phyloP scores from a whole-genome alignment of 2,113 vertebrate species.

The Morone chrysops region DNA sequence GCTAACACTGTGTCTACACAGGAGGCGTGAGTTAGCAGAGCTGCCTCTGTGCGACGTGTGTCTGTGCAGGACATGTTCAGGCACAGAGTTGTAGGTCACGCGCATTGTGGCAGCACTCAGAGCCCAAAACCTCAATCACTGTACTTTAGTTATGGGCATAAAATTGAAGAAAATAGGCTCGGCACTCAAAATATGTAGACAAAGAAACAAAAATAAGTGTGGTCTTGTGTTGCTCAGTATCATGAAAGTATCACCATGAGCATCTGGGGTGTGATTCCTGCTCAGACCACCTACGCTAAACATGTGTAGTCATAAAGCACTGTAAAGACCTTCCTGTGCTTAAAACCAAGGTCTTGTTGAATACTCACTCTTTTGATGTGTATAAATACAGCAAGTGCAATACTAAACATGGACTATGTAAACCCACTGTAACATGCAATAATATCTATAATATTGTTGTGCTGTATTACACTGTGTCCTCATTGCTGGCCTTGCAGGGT shows the following conservation, averaged over 20 bases:
- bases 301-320: background rate
- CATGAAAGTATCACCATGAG: background rate
- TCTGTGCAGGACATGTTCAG: background rate
- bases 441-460: background rate
- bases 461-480: slow-evolving; percentile 8
- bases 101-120: background rate
- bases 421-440: background rate
- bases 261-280: background rate
- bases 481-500: background rate
- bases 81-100: background rate
- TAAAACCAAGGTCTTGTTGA: background rate
- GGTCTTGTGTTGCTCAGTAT: background rate
- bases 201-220: background rate
- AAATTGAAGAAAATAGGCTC: background rate
- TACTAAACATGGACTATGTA: too few species aligned
- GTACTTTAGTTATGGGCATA: background rate
- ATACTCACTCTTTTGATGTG: background rate
- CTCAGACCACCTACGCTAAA: background rate
- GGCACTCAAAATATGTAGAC: background rate
- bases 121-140: background rate
- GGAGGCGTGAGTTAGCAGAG: background rate
- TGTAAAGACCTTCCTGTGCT: background rate
- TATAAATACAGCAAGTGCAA: background rate
- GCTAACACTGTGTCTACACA: background rate
- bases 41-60: background rate